Conservation (phyloP, 2,888 invertebrate genomes). For the Lycia hirtaria region DNA sequence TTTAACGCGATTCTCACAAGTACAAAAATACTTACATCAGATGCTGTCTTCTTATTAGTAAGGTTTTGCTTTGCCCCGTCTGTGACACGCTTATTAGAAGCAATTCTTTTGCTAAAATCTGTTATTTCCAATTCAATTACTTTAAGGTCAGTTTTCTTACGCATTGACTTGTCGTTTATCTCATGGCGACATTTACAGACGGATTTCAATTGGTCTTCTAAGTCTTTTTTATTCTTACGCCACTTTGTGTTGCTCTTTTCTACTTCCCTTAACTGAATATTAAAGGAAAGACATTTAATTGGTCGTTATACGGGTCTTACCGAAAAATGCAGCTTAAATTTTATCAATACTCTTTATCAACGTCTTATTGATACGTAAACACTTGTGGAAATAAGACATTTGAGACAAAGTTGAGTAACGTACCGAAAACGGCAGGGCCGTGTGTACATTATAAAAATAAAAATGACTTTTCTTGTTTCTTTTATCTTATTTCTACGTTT, state of each 20-base stretch:
- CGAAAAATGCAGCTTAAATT: too few relatives aligned
- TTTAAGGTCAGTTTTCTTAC: conserved; percentile 67
- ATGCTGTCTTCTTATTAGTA: conserved; percentile 53
- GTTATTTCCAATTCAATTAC: conserved; percentile 61
- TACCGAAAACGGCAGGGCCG: too few relatives aligned
- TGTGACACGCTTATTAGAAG: conserved; percentile 55
- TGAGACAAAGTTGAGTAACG: too few relatives aligned
- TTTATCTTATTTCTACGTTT: too few relatives aligned
- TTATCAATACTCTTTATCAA: too few relatives aligned
- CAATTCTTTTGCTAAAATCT: conserved; percentile 58
- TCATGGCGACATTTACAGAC: conserved; percentile 60
- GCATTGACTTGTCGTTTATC: conserved; percentile 58
- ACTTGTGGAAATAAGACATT: too few relatives aligned
- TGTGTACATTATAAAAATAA: too few relatives aligned
- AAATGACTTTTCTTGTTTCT: too few relatives aligned
- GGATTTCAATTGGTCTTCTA: conserved; percentile 61
- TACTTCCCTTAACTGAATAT: conserved; percentile 58
- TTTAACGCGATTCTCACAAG: too few relatives aligned
- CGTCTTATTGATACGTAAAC: too few relatives aligned
- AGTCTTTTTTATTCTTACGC: conserved; percentile 69
- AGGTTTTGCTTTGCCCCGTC: conserved; percentile 50
- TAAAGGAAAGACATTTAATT: too few relatives aligned
- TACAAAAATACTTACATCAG: conserved; percentile 60
- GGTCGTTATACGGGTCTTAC: too few relatives aligned
- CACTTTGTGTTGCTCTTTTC: conserved; percentile 65